A percentile compares a stretch with the other conserved stretches of the same genome.
Conservation (phyloP, 2,888 invertebrate species). For the Neelides folsomi region DNA sequence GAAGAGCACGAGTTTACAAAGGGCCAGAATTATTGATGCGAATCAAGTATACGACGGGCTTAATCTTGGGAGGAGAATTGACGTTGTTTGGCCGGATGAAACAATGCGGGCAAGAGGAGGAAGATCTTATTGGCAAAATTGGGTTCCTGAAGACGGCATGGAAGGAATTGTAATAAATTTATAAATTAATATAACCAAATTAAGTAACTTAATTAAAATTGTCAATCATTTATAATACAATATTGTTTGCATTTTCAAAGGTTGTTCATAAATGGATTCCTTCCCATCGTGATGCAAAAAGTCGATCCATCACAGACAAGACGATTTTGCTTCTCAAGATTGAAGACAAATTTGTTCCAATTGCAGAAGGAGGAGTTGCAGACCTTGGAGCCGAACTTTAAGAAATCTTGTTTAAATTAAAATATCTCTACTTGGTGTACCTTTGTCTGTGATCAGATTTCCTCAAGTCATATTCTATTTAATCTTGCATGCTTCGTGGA, state of each 20-base stretch:
- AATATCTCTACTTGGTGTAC: background rate
- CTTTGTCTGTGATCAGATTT: background rate
- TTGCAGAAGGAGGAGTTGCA: constrained; percentile 76
- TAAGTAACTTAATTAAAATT: too few species aligned
- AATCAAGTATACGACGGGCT: constrained; percentile 76
- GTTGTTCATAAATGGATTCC: constrained; percentile 92
- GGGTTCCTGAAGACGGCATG: constrained; percentile 83
- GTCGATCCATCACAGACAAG: constrained; percentile 81
- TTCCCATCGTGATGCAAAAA: constrained; percentile 72
- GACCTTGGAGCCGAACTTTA: constrained; percentile 53
- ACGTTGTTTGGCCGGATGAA: constrained; percentile 92
- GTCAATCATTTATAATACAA: too few species aligned
- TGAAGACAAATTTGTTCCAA: constrained; percentile 73
- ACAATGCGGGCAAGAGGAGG: constrained; percentile 75
- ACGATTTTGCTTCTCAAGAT: constrained; percentile 84
- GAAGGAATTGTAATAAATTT: constrained; percentile 62
- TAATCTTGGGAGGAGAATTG: constrained; percentile 75
- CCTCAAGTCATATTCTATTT: background rate
- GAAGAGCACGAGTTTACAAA: constrained; percentile 30
- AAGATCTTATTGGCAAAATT: constrained; percentile 73
- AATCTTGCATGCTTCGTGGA: too few species aligned
- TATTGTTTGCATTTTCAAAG: constrained; percentile 37
- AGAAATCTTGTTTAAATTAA: constrained; percentile 1
- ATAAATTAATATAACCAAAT: too few species aligned
- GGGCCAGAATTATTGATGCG: constrained; percentile 47